These are phyloP conservation scores for Glaucidium brasilianum DNA, from an alignment of 2,113 vertebrate genomes.

Conservation along the genomic window DNA sequence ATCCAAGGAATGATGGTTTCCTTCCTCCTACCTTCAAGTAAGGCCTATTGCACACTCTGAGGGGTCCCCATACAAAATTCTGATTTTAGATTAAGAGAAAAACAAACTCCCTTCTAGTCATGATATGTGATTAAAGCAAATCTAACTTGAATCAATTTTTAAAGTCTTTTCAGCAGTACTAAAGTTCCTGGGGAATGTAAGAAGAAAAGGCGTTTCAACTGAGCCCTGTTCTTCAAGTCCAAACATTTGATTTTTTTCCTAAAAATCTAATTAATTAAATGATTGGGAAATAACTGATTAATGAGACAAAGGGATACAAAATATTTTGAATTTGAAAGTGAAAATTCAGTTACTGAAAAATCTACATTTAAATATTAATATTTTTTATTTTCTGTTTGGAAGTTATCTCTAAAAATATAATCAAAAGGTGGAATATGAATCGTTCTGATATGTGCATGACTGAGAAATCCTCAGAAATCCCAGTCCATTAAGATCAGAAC, in stretches of 20 bases:
- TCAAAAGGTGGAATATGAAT: neutral
- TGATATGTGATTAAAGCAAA: slow-evolving; percentile 17
- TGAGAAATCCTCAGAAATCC: neutral
- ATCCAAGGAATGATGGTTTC: neutral
- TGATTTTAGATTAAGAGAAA: slow-evolving; percentile 25
- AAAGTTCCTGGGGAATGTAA: neutral
- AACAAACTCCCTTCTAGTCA: neutral
- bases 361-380: neutral
- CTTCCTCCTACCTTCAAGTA: neutral
- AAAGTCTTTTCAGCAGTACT: neutral
- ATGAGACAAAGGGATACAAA: neutral
- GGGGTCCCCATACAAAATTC: slow-evolving; percentile 19
- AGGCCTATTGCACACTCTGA: neutral
- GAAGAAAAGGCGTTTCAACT: neutral
- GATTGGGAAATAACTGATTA: neutral
- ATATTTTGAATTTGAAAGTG: neutral
- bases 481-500: neutral
- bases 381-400: neutral
- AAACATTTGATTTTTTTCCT: neutral
- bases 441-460: neutral
- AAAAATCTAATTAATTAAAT: neutral
- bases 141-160: slow-evolving; percentile 3
- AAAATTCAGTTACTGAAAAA: neutral
- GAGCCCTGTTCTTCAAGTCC: neutral
- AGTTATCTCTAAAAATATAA: neutral